Evolutionary conservation across 2,113 vertebrate genomes (phyloP).

Genomic region (Willisornis vidua): DNA sequence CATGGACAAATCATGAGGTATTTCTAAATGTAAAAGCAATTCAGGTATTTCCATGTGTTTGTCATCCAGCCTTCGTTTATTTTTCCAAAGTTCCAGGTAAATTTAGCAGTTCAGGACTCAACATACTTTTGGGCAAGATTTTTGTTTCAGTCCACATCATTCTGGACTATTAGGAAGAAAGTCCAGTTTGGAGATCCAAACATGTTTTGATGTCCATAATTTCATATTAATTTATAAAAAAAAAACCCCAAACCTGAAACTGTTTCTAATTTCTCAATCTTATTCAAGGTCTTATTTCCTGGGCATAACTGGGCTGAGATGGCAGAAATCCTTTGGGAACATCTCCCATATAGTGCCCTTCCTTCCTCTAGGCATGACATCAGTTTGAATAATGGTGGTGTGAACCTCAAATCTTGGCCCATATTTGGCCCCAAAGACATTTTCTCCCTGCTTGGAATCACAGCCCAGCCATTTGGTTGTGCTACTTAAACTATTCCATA

Average conservation of each 20-base stretch:
- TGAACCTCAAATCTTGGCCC: background rate
- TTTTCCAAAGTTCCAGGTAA: background rate
- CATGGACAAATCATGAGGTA: background rate
- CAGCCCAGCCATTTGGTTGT: background rate
- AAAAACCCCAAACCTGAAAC: background rate
- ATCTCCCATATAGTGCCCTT: background rate
- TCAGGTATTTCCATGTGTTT: background rate
- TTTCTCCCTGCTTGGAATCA: background rate
- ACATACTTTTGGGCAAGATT: background rate
- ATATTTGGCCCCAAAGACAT: background rate
- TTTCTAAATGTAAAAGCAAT: background rate
- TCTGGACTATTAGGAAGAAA: background rate
- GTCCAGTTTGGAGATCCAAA: background rate
- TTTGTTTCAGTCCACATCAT: background rate
- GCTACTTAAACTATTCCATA: background rate
- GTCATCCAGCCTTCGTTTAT: background rate
- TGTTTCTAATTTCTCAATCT: background rate
- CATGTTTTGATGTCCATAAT: background rate
- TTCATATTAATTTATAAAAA: background rate
- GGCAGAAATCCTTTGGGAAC: background rate
- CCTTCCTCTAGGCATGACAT: background rate
- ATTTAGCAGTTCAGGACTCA: background rate
- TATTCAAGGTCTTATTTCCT: background rate
- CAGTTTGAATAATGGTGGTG: background rate
- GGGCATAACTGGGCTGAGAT: background rate